Percentiles rank a stretch among this genome's conserved stretches.
These are phyloP conservation scores for Nymphicus hollandicus DNA, from an alignment of 2,113 vertebrate genomes.

Conservation along the genomic window DNA sequence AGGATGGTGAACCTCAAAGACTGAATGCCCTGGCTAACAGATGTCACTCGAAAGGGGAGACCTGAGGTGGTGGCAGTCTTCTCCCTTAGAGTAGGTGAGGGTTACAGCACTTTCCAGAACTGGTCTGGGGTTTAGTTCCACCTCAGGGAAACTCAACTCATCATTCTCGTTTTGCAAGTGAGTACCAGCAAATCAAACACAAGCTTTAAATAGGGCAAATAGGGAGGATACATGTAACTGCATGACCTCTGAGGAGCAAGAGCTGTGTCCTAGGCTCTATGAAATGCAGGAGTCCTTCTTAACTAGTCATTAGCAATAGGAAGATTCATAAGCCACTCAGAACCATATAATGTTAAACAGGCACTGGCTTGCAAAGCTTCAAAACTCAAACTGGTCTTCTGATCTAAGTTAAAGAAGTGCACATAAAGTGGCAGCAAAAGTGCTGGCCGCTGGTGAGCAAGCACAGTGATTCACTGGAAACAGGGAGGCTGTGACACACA, in stretches of 20 bases:
- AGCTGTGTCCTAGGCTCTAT: neutral
- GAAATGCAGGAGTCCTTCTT: neutral
- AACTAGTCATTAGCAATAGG: neutral
- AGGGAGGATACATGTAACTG: neutral
- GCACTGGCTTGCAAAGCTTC: neutral
- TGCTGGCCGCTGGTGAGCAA: neutral
- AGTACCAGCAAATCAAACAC: neutral
- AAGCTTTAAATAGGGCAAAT: neutral
- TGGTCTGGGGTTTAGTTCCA: neutral
- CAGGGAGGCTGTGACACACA: neutral
- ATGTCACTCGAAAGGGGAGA: neutral
- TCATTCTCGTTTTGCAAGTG: neutral
- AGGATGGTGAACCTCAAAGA: fast-evolving
- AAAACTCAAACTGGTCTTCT: neutral
- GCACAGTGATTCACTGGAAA: neutral
- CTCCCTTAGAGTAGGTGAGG: neutral
- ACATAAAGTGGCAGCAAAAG: neutral
- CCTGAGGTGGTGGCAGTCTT: neutral
- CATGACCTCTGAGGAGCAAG: neutral
- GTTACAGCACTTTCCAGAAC: neutral
- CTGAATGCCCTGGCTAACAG: neutral
- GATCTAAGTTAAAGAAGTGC: too few species aligned
- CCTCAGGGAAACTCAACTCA: neutral
- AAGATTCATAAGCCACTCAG: neutral
- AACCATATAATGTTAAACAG: neutral